Evolutionary conservation across 2,797 vertebrate genomes (phyloP), one percentile per base, ranked within the genome.

Genomic region (Danio kyathit): DNA sequence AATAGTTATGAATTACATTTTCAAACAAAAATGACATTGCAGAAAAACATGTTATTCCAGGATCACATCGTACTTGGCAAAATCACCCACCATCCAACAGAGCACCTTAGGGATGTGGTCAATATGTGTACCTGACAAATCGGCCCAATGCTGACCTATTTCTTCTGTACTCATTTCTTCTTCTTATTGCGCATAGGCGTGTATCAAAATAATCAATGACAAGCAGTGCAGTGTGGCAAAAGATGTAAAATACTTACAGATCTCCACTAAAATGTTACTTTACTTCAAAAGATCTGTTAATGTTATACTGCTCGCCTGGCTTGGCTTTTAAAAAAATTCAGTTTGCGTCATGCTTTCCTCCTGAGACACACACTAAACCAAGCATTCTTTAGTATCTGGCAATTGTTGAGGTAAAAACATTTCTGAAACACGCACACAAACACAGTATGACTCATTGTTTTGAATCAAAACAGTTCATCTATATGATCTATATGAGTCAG

Each of bases 401-500:
- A 38, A 5, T 51, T 51, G 49, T 51, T n/a, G 66, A 8, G 19
- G 16, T 8, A 8, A n/a, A n/a, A 17, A 11, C 57, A 41, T 46
- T 21, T 66, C 16, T 44, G 38, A 43, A 43, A 48, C 56, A 60
- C 43, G 11, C 14, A 43, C 17, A 60, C 7, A 69, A 11, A 19
- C 7, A 9, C 0, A 21, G 11, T 40, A 41, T 59, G 65, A 67
- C 63, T 66, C 74, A 65, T 52, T 44, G 51, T 43, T 72, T 7
- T 43, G 51, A 72, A 46, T 38, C 21, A 69, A 69, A 49, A 69
- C 11, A 61, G 13, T 21, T 17, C 0, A 38, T 52, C 44, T 79
- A 49, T 70, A 66, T 43, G 17, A 61, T 61, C 56, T 59, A 41
- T 49, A 59, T 19, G 66, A 59, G 41, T 69, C 65, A 49, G 56